Evolutionary conservation across 2,797 vertebrate genomes (phyloP), one percentile per base, ranked within the genome.

Genomic region (Adrianichthys oophorus): DNA sequence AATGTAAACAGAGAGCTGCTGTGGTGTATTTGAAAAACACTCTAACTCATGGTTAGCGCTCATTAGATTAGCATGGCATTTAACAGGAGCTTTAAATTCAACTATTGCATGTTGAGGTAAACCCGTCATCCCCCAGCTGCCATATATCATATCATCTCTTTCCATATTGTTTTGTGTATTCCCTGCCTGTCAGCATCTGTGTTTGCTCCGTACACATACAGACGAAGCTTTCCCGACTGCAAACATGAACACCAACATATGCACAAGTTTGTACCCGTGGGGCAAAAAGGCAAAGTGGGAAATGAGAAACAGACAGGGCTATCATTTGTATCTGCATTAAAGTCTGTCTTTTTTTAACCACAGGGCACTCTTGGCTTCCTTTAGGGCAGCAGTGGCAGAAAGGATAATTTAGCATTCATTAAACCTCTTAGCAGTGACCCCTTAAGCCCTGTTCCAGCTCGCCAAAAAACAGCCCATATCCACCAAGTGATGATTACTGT

Each of bases 371-470:
- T 41, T 15, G 40, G 56, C 64, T 55, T 69, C 64, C 73, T 62
- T 0, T 43, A 56, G 70, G 79, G 65, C 52, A 4, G 18, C 32
- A 24, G 58, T 68, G 59, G 59, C 61, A 58, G 62, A 56, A 51
- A 49, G 61, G 66, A 77, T 80, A 62, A 86, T 85, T 80, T 75
- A 53, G 57, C 66, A 62, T 71, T 82, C 75, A 77, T 82, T 76
- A 76, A 80, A 70, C 32, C 56, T 57, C 56, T 56, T 62, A 37
- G 61, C 42, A 7, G n/a, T 70, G 79, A 82, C 74, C 82, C 59
- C 48, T 0, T 4, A 37, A 66, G 70, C 72, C 59, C 32, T 7
- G 15, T 37, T 65, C 29, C 40, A 66, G 58, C 67, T 56, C 47
- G 63, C 47, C 67, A 52, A 57, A 81, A 72, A 81, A 63, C 61